A percentile compares a stretch with the other conserved stretches of the same genome.
Conservation (phyloP, 2,797 vertebrate species). For the Danio albolineatus region DNA sequence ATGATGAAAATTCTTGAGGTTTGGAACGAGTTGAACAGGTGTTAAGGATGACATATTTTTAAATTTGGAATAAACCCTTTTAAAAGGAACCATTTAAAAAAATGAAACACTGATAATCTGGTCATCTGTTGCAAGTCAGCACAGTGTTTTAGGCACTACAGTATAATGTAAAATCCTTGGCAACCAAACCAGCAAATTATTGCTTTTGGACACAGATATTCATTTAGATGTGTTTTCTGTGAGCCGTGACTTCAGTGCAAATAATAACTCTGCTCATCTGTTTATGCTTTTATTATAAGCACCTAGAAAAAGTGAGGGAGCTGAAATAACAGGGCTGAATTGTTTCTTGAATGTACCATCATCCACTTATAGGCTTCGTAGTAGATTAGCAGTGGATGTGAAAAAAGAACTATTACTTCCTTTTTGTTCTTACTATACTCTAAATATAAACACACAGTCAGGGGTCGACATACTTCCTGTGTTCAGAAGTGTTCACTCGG, state of each 20-base stretch:
- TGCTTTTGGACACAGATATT: neutral
- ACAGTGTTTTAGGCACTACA: slow-evolving; percentile 9
- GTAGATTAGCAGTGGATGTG: slow-evolving; percentile 29
- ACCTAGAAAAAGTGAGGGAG: slow-evolving; percentile 32
- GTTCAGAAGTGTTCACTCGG: neutral
- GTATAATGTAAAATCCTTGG: neutral
- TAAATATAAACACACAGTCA: slow-evolving; percentile 1
- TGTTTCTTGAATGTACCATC: slow-evolving; percentile 58
- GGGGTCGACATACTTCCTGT: neutral
- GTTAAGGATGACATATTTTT: too few species aligned
- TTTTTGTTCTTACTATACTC: slow-evolving; percentile 1
- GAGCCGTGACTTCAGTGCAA: neutral
- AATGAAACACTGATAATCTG: neutral
- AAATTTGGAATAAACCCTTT: too few species aligned
- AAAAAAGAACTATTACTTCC: slow-evolving; percentile 13
- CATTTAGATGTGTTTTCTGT: neutral
- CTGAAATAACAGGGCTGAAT: slow-evolving; percentile 48
- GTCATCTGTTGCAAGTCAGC: slow-evolving; percentile 27
- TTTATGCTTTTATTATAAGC: slow-evolving; percentile 51
- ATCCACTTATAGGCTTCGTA: slow-evolving; percentile 19
- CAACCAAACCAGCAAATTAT: slow-evolving; percentile 9
- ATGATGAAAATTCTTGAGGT: too few species aligned
- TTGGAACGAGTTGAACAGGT: too few species aligned
- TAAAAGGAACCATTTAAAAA: slow-evolving; percentile 21
- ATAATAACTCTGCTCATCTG: neutral